A percentile compares a stretch with the other conserved stretches of the same genome.
These are phyloP conservation scores for Trachymyrmex cornetzi DNA, from an alignment of 1,140 invertebrate species.

Conservation along the genomic window DNA sequence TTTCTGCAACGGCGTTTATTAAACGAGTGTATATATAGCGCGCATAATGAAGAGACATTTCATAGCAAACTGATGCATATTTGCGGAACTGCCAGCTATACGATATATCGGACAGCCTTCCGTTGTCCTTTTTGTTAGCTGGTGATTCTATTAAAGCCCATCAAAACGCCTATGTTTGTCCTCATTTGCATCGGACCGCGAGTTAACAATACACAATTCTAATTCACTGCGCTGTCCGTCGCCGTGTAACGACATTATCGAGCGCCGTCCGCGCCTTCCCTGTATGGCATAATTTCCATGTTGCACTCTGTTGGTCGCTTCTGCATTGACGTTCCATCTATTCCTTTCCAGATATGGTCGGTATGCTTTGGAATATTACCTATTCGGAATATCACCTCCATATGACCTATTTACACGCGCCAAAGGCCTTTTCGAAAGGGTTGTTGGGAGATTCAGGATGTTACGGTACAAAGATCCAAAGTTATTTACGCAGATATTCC, in stretches of 20 bases:
- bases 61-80: conserved; percentile 39
- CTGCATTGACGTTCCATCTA: conserved; percentile 31
- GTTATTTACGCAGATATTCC: conserved; percentile 19
- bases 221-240: conserved; percentile 48
- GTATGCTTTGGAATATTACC: conserved; percentile 44
- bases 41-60: conserved; percentile 46
- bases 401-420: conserved; percentile 26
- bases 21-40: neutral
- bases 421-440: neutral
- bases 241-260: conserved; percentile 66
- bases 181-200: conserved; percentile 62
- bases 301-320: conserved; percentile 2
- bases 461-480: neutral
- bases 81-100: conserved; percentile 20
- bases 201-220: conserved; percentile 60
- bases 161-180: conserved; percentile 62
- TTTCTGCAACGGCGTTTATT: neutral
- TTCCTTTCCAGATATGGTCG: conserved; percentile 49
- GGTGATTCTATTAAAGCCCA: conserved; percentile 50
- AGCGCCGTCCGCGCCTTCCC: neutral
- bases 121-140: conserved; percentile 38
- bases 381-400: neutral
- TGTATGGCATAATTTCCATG: conserved; percentile 34
- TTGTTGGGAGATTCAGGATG: neutral
- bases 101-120: neutral